phyloP scores from a whole-genome alignment of 2,797 vertebrate genomes.

The Hydrophis major region DNA sequence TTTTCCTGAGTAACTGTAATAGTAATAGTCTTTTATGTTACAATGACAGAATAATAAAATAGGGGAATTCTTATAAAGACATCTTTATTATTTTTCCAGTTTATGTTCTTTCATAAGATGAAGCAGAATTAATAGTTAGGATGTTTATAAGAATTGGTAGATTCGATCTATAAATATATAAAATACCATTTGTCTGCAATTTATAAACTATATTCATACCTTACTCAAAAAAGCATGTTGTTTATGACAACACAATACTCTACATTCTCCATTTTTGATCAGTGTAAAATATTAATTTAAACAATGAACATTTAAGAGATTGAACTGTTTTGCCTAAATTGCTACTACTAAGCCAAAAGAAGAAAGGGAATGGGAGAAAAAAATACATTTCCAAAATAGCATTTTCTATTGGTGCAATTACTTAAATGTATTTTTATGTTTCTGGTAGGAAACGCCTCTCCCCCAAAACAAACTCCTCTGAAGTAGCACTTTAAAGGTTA shows the following conservation, averaged over 20 bases:
- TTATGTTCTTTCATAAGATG: not conserved
- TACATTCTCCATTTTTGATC: not conserved
- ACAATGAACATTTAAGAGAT: not conserved
- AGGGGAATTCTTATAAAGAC: not conserved
- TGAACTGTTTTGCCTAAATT: not conserved
- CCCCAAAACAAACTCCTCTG: not conserved
- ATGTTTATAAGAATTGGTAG: not conserved
- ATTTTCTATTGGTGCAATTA: not conserved
- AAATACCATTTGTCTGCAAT: not conserved
- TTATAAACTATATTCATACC: not conserved
- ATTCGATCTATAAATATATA: not conserved
- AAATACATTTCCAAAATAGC: not conserved
- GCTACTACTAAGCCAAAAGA: not conserved
- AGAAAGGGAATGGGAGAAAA: not conserved
- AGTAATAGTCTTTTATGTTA: not conserved
- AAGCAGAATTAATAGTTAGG: not conserved
- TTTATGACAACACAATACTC: not conserved
- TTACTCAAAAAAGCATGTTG: not conserved
- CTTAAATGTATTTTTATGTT: not conserved
- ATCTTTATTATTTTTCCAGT: not conserved
- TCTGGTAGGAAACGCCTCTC: not conserved
- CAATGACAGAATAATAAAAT: not conserved
- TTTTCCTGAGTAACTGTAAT: not conserved
- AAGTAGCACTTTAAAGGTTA: not conserved
- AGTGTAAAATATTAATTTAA: not conserved